phyloP scores from a whole-genome alignment of 2,888 invertebrate species.

The Cyclophora punctaria region DNA sequence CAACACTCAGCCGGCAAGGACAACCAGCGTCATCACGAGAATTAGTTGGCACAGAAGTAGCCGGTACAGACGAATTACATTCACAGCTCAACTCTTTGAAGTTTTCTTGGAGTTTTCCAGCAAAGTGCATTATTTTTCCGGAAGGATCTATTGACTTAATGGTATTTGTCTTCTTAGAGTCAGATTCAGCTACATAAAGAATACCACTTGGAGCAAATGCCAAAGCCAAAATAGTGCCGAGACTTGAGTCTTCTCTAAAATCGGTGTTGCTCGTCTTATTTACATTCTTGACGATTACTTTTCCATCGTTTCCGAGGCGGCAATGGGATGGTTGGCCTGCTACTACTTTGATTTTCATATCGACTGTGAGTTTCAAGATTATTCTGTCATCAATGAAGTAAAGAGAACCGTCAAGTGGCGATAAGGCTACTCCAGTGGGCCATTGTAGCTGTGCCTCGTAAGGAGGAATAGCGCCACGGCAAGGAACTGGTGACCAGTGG shows the following conservation, averaged over 20 bases:
- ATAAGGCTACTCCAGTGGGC: slow-evolving; percentile 97
- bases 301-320: slow-evolving; percentile 75
- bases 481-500: slow-evolving; percentile 95
- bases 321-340: slow-evolving; percentile 97
- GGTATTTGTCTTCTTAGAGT: slow-evolving; percentile 88
- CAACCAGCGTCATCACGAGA: slow-evolving; percentile 63
- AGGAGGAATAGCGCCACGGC: slow-evolving; percentile 89
- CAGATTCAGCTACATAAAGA: slow-evolving; percentile 94
- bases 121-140: slow-evolving; percentile 92
- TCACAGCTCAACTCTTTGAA: slow-evolving; percentile 74
- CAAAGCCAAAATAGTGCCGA: slow-evolving; percentile 91
- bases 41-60: slow-evolving; percentile 60
- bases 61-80: slow-evolving; percentile 74
- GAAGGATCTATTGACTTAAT: slow-evolving; percentile 91
- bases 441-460: slow-evolving; percentile 94
- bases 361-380: slow-evolving; percentile 91
- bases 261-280: slow-evolving; percentile 63
- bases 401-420: slow-evolving; percentile 94
- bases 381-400: slow-evolving; percentile 97
- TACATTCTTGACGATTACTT: slow-evolving; percentile 48
- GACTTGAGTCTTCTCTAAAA: slow-evolving; percentile 78
- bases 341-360: slow-evolving; percentile 93
- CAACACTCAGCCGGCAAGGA: slow-evolving; percentile 69
- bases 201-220: slow-evolving; percentile 94
- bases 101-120: slow-evolving; percentile 86